These are phyloP conservation scores for Dolichallabes microphthalmus DNA, from an alignment of 2,113 vertebrate species.

Conservation along the genomic window DNA sequence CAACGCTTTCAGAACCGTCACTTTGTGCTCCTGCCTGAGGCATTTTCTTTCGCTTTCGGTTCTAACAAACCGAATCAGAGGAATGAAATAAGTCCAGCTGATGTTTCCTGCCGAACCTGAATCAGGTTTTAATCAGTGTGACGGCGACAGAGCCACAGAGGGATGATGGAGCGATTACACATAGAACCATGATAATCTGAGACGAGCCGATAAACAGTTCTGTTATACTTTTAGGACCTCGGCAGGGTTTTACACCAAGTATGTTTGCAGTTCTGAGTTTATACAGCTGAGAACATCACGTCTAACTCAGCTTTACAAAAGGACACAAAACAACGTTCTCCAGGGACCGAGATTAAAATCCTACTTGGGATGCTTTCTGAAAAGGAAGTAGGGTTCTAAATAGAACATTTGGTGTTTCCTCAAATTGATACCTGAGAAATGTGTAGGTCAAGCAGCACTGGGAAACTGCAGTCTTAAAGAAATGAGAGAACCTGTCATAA, in stretches of 20 bases:
- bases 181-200: background rate
- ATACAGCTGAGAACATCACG: background rate
- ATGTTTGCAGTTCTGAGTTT: background rate
- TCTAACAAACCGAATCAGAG: constrained; percentile 1
- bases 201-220: background rate
- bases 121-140: constrained; percentile 31
- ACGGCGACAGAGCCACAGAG: background rate
- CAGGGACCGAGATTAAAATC: no score
- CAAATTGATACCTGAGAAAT: background rate
- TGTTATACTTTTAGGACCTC: background rate
- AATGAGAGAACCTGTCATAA: background rate
- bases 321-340: no score
- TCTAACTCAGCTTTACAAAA: background rate
- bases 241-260: background rate
- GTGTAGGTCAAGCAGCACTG: background rate
- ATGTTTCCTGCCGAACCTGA: background rate
- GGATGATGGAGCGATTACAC: background rate
- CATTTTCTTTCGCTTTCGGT: constrained; percentile 12
- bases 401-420: background rate
- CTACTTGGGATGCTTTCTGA: background rate
- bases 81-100: constrained; percentile 6
- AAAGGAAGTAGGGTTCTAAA: background rate
- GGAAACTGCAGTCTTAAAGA: background rate
- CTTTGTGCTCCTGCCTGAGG: background rate
- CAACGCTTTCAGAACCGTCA: background rate